phyloP scores from a whole-genome alignment of 2,888 invertebrate genomes.

The Carpatolechia fugitivella region DNA sequence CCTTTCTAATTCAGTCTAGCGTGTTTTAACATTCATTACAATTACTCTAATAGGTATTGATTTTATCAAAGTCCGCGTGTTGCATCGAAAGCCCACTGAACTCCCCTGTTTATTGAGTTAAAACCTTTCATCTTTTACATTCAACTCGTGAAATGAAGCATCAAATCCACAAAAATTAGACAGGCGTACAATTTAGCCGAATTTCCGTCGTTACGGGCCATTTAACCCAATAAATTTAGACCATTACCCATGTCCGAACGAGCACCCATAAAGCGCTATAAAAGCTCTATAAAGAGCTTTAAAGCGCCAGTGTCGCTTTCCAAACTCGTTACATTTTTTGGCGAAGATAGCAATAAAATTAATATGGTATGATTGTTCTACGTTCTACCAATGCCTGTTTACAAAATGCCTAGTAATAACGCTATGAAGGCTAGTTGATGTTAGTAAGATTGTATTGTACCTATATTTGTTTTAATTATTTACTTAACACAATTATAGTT shows the following conservation, averaged over 20 bases:
- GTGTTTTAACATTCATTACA: background rate
- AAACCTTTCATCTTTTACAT: conserved; percentile 35
- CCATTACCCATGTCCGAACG: conserved; percentile 71
- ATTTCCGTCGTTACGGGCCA: conserved; percentile 63
- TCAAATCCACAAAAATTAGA: conserved; percentile 70
- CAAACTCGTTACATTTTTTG: conserved; percentile 63
- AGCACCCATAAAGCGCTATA: conserved; percentile 55
- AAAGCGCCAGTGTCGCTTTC: conserved; percentile 58
- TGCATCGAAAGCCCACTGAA: background rate
- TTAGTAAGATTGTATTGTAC: too few relatives aligned
- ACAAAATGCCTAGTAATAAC: too few relatives aligned
- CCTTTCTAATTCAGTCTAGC: too few relatives aligned
- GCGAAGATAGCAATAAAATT: conserved; percentile 63
- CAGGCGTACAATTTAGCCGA: conserved; percentile 66
- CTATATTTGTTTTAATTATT: too few relatives aligned
- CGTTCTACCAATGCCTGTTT: too few relatives aligned
- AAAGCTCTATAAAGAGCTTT: conserved; percentile 46
- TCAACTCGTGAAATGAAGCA: conserved; percentile 55
- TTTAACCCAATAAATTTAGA: conserved; percentile 75
- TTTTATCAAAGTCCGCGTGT: background rate
- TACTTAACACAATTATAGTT: too few relatives aligned
- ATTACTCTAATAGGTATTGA: background rate
- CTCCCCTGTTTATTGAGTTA: background rate
- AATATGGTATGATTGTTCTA: background rate
- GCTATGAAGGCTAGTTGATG: too few relatives aligned